These are phyloP conservation scores for Protonibea diacanthus DNA, from an alignment of 2,797 vertebrate species.

Conservation along the genomic window DNA sequence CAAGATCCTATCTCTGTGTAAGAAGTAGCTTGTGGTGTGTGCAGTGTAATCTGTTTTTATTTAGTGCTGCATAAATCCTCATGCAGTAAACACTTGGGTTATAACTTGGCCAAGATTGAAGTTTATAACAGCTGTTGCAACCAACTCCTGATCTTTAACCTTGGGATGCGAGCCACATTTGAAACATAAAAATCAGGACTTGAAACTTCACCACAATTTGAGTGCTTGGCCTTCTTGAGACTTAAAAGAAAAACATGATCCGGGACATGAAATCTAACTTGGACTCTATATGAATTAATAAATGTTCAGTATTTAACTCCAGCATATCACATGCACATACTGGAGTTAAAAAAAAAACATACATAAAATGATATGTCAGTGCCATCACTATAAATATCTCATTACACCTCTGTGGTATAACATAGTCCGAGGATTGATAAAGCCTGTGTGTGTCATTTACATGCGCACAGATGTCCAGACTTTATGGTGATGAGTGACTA, in stretches of 20 bases:
- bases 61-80: slow-evolving; percentile 16
- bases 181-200: slow-evolving; percentile 16
- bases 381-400: slow-evolving; percentile 4
- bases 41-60: neutral
- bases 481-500: slow-evolving; percentile 45
- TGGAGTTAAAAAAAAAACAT: neutral
- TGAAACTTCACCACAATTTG: neutral
- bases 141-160: neutral
- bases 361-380: neutral
- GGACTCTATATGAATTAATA: neutral
- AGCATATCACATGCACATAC: neutral
- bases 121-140: slow-evolving; percentile 2
- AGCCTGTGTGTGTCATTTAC: neutral
- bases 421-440: slow-evolving; percentile 20
- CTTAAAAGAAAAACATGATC: no score
- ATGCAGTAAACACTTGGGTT: slow-evolving; percentile 13
- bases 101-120: slow-evolving; percentile 10
- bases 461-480: neutral
- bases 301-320: slow-evolving; percentile 13
- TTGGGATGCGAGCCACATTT: neutral
- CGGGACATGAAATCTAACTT: neutral
- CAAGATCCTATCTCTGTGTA: neutral
- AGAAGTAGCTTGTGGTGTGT: neutral
- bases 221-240: neutral
- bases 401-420: neutral